These are phyloP conservation scores for Biston betularia DNA, from an alignment of 2,888 invertebrate species.

Conservation along the genomic window DNA sequence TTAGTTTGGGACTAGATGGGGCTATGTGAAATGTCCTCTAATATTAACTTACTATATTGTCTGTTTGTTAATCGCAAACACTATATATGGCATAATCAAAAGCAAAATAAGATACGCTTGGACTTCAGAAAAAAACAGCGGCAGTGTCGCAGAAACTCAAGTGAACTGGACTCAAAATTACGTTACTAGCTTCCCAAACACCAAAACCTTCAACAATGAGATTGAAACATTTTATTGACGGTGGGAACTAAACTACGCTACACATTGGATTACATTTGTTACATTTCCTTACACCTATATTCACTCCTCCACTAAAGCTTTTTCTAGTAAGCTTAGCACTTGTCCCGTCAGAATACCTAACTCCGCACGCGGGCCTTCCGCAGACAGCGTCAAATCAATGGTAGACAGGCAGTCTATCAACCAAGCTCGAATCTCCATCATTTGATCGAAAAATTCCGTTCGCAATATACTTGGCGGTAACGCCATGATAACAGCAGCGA, in stretches of 20 bases:
- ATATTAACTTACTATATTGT: too few relatives aligned
- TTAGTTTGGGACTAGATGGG: too few relatives aligned
- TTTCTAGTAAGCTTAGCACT: slow-evolving; percentile 86
- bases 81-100: too few relatives aligned
- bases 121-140: too few relatives aligned
- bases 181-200: slow-evolving; percentile 20
- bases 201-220: slow-evolving; percentile 25
- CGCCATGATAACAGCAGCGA: slow-evolving; percentile 88
- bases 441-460: slow-evolving; percentile 86
- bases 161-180: neutral
- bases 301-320: slow-evolving; percentile 58
- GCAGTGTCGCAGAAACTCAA: too few relatives aligned
- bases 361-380: slow-evolving; percentile 88
- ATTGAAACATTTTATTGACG: slow-evolving; percentile 45
- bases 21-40: too few relatives aligned
- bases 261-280: slow-evolving; percentile 14
- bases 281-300: slow-evolving; percentile 19
- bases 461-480: slow-evolving; percentile 86
- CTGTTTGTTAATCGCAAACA: too few relatives aligned
- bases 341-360: slow-evolving; percentile 88
- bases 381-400: slow-evolving; percentile 75
- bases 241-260: slow-evolving; percentile 34
- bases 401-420: slow-evolving; percentile 85
- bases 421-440: slow-evolving; percentile 90
- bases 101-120: too few relatives aligned